These are phyloP conservation scores for Helicoverpa armigera DNA, from an alignment of 1,140 invertebrate genomes.

Conservation along the genomic window DNA sequence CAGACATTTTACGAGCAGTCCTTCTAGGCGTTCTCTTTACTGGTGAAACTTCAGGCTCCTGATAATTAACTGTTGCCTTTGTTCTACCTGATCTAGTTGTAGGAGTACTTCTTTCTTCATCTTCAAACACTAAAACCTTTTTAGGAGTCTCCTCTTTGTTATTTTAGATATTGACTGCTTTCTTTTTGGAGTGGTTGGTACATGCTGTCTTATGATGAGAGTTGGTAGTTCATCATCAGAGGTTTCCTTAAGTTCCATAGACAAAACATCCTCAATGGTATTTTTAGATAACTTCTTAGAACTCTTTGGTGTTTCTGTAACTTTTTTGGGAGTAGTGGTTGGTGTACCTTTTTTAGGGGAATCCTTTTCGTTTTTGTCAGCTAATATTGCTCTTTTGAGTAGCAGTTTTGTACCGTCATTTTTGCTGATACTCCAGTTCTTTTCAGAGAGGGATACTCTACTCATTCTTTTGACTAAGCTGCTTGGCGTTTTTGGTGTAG, in stretches of 20 bases:
- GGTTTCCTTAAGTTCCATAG: slow-evolving; percentile 79
- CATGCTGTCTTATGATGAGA: slow-evolving; percentile 76
- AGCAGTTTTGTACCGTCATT: slow-evolving; percentile 83
- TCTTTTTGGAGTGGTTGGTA: slow-evolving; percentile 72
- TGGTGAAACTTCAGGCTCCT: slow-evolving; percentile 71
- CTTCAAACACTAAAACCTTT: slow-evolving; percentile 75
- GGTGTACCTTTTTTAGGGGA: slow-evolving; percentile 68
- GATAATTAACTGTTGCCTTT: slow-evolving; percentile 65
- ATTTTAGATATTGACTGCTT: slow-evolving; percentile 66
- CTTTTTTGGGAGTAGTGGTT: slow-evolving; percentile 58
- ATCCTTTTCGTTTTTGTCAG: slow-evolving; percentile 77
- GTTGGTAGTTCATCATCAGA: slow-evolving; percentile 80
- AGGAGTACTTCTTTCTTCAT: slow-evolving; percentile 64
- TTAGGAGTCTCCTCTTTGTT: slow-evolving; percentile 71
- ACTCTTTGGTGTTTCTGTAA: slow-evolving; percentile 66
- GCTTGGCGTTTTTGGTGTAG: slow-evolving; percentile 77
- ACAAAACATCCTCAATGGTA: slow-evolving; percentile 72
- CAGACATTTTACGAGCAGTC: slow-evolving; percentile 56
- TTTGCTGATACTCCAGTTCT: slow-evolving; percentile 81
- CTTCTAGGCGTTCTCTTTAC: slow-evolving; percentile 72
- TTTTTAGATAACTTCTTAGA: slow-evolving; percentile 65
- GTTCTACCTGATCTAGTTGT: slow-evolving; percentile 66
- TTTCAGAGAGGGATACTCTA: slow-evolving; percentile 75
- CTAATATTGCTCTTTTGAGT: slow-evolving; percentile 82
- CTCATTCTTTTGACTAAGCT: slow-evolving; percentile 79